Evolutionary conservation across 2,797 vertebrate genomes (phyloP).

Genomic region (Crax fasciolata): DNA sequence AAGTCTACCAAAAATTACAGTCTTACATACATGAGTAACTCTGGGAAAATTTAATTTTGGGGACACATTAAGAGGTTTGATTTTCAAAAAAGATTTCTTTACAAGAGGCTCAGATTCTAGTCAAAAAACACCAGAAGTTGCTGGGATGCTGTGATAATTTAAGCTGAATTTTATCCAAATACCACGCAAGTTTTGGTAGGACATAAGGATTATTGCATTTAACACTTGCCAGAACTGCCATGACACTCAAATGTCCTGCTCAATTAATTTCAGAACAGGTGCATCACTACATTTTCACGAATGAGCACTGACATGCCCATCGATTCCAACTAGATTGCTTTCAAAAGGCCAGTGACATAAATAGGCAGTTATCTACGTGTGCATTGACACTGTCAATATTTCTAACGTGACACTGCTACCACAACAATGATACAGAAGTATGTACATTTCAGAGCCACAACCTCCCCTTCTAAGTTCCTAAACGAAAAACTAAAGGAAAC

Average conservation of each 20-base stretch:
- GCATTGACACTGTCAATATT: background rate
- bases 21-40: background rate
- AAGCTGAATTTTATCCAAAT: constrained; percentile 51
- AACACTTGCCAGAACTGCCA: constrained; percentile 28
- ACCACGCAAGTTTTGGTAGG: background rate
- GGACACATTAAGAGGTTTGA: background rate
- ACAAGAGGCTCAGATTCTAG: background rate
- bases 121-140: background rate
- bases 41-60: background rate
- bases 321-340: background rate
- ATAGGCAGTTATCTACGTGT: accelerated
- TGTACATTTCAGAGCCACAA: accelerated
- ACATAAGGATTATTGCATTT: background rate
- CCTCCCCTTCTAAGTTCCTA: background rate
- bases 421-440: background rate
- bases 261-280: background rate
- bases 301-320: background rate
- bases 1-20: background rate
- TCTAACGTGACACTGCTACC: background rate
- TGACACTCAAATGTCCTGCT: background rate
- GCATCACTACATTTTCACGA: background rate
- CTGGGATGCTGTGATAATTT: constrained; percentile 12
- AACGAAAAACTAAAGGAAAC: background rate
- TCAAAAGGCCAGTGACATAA: background rate
- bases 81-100: background rate